A percentile compares a stretch with the other conserved stretches of the same genome.
These are phyloP conservation scores for Pristiophorus japonicus DNA, from an alignment of 2,113 vertebrate genomes.

Conservation along the genomic window DNA sequence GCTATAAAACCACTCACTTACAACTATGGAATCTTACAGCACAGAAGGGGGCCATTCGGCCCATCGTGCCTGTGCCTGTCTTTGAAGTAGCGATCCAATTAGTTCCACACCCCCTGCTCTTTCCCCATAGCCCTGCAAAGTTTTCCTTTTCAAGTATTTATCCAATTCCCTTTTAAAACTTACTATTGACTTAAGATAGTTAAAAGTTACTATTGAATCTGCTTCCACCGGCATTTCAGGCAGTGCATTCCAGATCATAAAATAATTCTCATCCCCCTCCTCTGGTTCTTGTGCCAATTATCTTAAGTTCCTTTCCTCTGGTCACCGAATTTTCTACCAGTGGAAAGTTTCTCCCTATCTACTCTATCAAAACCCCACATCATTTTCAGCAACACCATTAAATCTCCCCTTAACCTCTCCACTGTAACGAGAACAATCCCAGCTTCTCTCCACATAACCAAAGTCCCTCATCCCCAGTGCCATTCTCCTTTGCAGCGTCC, in stretches of 20 bases:
- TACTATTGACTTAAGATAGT: too few species aligned
- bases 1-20: neutral
- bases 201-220: neutral
- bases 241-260: neutral
- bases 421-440: too few species aligned
- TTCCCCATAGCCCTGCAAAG: neutral
- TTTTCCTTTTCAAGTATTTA: neutral
- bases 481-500: neutral
- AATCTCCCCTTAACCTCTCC: neutral
- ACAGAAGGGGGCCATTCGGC: neutral
- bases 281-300: neutral
- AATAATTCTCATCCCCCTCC: neutral
- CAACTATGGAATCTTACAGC: neutral
- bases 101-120: neutral
- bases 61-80: neutral
- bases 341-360: neutral
- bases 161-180: neutral
- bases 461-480: neutral
- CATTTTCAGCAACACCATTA: neutral
- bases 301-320: neutral
- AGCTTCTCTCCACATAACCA: neutral
- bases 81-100: neutral
- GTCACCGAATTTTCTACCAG: neutral
- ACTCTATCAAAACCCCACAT: neutral
- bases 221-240: neutral